Conservation (phyloP, 1,140 invertebrate genomes). For the Leptinotarsa defecta region DNA sequence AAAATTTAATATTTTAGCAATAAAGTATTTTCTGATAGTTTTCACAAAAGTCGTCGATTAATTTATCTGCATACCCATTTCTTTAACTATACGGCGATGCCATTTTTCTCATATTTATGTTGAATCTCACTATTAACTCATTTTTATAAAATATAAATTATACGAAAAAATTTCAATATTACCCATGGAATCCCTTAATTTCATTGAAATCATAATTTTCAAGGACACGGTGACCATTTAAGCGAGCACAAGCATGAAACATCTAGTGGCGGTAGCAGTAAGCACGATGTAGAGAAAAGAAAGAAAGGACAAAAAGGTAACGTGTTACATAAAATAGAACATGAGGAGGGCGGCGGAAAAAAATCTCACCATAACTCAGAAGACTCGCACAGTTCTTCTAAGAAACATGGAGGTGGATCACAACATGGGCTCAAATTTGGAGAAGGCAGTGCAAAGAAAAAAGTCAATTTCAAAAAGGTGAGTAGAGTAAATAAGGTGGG, state of each 20-base stretch:
- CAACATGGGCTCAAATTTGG: slow-evolving; percentile 44
- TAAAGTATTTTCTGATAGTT: too few species aligned
- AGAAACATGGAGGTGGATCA: slow-evolving; percentile 41
- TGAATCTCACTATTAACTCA: too few species aligned
- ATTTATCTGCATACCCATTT: too few species aligned
- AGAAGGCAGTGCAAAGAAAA: slow-evolving; percentile 44
- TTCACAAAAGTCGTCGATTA: too few species aligned
- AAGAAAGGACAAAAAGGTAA: slow-evolving; percentile 42
- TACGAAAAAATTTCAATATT: too few species aligned
- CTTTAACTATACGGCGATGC: too few species aligned
- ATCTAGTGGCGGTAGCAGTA: slow-evolving; percentile 37
- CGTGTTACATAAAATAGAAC: slow-evolving; percentile 39
- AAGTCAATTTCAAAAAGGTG: slow-evolving; percentile 41
- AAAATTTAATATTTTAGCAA: too few species aligned
- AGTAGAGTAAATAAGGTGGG: background rate
- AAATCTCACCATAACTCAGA: slow-evolving; percentile 42
- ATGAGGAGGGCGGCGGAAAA: slow-evolving; percentile 46
- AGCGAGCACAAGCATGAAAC: slow-evolving; percentile 36
- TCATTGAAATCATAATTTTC: slow-evolving; percentile 5
- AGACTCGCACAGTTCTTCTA: slow-evolving; percentile 40
- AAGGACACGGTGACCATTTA: slow-evolving; percentile 33
- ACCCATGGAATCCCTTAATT: too few species aligned
- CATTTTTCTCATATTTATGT: too few species aligned
- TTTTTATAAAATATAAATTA: too few species aligned
- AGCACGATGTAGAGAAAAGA: slow-evolving; percentile 44